phyloP scores from a whole-genome alignment of 35 echinoderm and acorn worm species.

The Eucidaris tribuloides region DNA sequence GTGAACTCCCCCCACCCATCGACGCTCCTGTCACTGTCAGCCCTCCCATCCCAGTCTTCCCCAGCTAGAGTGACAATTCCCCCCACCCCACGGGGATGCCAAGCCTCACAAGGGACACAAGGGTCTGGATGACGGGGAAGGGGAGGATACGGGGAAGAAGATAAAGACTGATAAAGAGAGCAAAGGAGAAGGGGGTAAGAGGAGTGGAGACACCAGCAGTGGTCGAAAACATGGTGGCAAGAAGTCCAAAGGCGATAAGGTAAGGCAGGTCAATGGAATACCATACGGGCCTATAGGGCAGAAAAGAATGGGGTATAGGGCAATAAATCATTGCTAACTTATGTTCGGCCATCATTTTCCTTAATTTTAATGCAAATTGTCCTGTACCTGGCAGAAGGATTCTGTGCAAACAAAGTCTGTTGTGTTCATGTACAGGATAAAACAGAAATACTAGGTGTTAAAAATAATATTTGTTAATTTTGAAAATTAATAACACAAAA shows the following conservation, averaged over 20 bases:
- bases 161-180: constrained; percentile 8
- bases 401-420: no score
- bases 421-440: no score
- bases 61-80: no score
- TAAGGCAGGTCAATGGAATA: constrained; percentile 34
- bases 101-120: neutral
- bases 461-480: no score
- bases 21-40: neutral
- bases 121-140: neutral
- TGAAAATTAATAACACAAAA: no score
- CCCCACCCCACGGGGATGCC: neutral
- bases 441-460: no score
- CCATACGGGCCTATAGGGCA: no score
- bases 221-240: constrained; percentile 74
- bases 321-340: no score
- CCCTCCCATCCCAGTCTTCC: neutral
- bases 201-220: constrained; percentile 27
- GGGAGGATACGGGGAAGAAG: constrained; percentile 8
- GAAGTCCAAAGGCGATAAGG: constrained; percentile 82
- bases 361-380: no score
- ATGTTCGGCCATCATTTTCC: no score
- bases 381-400: no score
- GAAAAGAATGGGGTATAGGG: no score
- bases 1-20: neutral
- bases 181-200: constrained; percentile 17